Conservation (phyloP, 2,797 vertebrate genomes). For the Poliocrania exsul region DNA sequence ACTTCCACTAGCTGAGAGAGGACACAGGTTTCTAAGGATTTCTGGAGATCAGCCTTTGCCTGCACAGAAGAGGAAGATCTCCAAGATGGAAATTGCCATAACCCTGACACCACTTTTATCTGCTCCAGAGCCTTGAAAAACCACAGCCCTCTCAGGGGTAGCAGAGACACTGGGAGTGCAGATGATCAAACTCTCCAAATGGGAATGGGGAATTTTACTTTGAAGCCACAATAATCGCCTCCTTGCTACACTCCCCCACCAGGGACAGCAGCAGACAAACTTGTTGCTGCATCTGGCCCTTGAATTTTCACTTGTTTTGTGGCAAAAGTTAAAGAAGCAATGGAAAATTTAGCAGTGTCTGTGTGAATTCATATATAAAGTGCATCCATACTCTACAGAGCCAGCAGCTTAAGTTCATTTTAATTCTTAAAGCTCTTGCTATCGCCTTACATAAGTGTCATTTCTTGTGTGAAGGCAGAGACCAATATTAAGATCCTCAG, state of each 20-base stretch:
- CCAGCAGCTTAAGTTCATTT: not conserved
- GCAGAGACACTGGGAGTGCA: fast-evolving
- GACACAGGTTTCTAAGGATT: not conserved
- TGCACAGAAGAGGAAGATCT: not conserved
- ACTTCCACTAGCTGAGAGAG: not conserved
- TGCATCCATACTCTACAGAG: not conserved
- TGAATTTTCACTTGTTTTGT: not conserved
- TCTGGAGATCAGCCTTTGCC: not conserved
- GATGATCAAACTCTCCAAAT: not conserved
- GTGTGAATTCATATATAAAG: not conserved
- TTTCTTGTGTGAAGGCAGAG: conserved; percentile 22
- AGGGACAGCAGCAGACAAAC: not conserved
- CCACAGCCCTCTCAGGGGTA: not conserved
- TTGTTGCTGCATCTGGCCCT: not conserved
- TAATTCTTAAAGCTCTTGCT: conserved; percentile 38
- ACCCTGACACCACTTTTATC: not conserved
- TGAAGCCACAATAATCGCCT: not conserved
- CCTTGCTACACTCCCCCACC: not conserved
- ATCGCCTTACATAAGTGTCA: conserved; percentile 33
- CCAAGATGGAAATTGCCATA: not conserved
- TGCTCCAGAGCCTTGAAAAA: not conserved
- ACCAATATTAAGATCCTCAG: conserved; percentile 37
- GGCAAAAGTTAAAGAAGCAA: not conserved
- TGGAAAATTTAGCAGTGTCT: not conserved
- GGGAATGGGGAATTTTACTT: not conserved